Evolutionary conservation across 2,113 vertebrate genomes (phyloP).

Genomic region (Aphelocoma coerulescens): DNA sequence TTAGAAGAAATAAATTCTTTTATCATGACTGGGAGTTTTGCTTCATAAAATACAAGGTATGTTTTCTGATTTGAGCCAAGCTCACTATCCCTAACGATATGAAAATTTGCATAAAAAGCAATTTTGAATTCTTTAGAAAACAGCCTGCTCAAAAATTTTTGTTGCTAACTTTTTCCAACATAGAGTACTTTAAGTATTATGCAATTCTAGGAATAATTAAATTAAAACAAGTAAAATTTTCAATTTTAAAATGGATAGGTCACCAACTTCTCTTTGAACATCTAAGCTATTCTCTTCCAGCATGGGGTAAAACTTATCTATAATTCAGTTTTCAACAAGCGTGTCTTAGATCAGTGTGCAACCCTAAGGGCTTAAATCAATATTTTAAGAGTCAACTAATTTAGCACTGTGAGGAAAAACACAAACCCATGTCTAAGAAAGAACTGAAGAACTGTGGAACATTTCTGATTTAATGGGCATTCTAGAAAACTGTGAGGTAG

Average conservation of each 20-base stretch:
- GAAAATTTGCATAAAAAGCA: not conserved
- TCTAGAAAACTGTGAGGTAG: slow-evolving; percentile 5
- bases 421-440: not conserved
- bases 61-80: not conserved
- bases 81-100: not conserved
- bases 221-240: not conserved
- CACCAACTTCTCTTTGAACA: not conserved
- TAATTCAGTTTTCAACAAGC: slow-evolving; percentile 37
- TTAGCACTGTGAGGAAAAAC: slow-evolving; percentile 12
- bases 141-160: not conserved
- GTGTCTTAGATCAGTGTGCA: slow-evolving; percentile 7
- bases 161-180: not conserved
- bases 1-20: not conserved
- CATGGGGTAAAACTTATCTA: not conserved
- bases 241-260: not conserved
- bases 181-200: not conserved
- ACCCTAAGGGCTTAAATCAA: slow-evolving; percentile 45
- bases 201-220: not conserved
- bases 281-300: slow-evolving; percentile 7
- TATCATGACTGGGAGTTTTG: not conserved
- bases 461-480: slow-evolving; percentile 16
- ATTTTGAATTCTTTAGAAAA: not conserved
- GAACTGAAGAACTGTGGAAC: slow-evolving; percentile 20
- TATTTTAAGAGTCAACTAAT: slow-evolving; percentile 51
- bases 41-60: not conserved